Conservation (phyloP, 2,113 vertebrate genomes). For the Corydoras sp. region DNA sequence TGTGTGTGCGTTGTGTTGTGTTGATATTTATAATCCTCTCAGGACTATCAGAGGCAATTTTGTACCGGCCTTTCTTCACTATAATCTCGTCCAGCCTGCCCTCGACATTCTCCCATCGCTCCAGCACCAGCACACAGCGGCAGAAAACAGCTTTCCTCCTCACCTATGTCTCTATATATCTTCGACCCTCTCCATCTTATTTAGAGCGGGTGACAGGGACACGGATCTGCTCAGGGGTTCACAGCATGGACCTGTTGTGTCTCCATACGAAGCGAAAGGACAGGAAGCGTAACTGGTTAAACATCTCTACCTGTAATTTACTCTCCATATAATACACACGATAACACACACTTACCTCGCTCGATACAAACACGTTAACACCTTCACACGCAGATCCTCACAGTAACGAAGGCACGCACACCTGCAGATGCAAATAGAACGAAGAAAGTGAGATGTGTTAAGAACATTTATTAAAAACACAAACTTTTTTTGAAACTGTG, state of each 20-base stretch:
- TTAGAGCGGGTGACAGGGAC: slow-evolving; percentile 45
- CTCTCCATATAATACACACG: not conserved
- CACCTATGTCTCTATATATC: slow-evolving; percentile 35
- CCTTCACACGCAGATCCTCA: not conserved
- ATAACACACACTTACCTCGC: not conserved
- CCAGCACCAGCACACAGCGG: slow-evolving; percentile 4
- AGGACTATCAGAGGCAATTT: slow-evolving; percentile 27
- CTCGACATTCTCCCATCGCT: not conserved
- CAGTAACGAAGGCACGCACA: not conserved
- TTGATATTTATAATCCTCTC: slow-evolving; percentile 26
- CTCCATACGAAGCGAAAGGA: slow-evolving; percentile 51
- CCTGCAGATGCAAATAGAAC: not conserved
- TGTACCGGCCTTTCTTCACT: slow-evolving; percentile 2
- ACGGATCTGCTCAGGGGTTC: slow-evolving; percentile 50
- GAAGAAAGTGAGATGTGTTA: not conserved
- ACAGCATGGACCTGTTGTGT: slow-evolving; percentile 52
- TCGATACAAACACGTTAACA: not conserved
- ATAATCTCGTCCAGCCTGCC: not conserved
- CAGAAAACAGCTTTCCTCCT: slow-evolving; percentile 39
- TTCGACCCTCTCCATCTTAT: slow-evolving; percentile 39
- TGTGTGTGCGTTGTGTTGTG: slow-evolving; percentile 2
- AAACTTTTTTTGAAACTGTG: not conserved
- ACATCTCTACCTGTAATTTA: no score
- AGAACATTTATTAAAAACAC: not conserved
- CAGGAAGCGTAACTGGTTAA: not conserved